Conservation (phyloP, 2,888 invertebrate genomes). For the Spialia ferax region DNA sequence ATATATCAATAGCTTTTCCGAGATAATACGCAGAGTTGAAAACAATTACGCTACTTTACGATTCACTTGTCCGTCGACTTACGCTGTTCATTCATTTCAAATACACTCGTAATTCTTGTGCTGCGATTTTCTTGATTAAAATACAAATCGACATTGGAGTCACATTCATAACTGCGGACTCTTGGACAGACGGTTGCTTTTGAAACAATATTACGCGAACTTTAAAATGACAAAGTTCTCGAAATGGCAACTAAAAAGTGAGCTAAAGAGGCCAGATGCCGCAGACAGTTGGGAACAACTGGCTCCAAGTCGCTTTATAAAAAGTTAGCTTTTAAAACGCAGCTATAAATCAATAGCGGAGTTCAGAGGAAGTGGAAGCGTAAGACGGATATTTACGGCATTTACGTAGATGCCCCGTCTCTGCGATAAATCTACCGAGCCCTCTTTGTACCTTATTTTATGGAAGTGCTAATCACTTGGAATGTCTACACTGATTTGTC, state of each 20-base stretch:
- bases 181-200: slow-evolving; percentile 44
- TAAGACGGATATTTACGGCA: slow-evolving; percentile 78
- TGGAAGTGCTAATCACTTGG: slow-evolving; percentile 64
- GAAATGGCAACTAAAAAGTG: slow-evolving; percentile 74
- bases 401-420: slow-evolving; percentile 72
- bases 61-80: slow-evolving; percentile 45
- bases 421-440: slow-evolving; percentile 68
- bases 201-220: slow-evolving; percentile 66
- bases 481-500: slow-evolving; percentile 37
- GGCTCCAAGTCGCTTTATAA: slow-evolving; percentile 76
- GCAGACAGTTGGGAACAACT: slow-evolving; percentile 83
- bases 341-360: slow-evolving; percentile 81
- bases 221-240: slow-evolving; percentile 78
- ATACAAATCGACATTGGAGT: slow-evolving; percentile 17
- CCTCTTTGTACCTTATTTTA: slow-evolving; percentile 72
- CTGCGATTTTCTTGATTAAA: slow-evolving; percentile 6
- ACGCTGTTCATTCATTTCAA: slow-evolving; percentile 21
- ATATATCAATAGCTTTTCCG: slow-evolving; percentile 45
- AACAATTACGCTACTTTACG: slow-evolving; percentile 39
- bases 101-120: slow-evolving; percentile 9
- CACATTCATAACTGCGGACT: slow-evolving; percentile 28
- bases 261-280: slow-evolving; percentile 80
- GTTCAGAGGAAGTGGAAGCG: slow-evolving; percentile 75
- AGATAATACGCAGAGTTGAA: slow-evolving; percentile 40
- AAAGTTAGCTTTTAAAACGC: slow-evolving; percentile 82